A percentile compares a stretch with the other conserved stretches of the same genome.
Conservation (phyloP, 64 coral and sea anemone genomes). For the Pocillopora damicornis region DNA sequence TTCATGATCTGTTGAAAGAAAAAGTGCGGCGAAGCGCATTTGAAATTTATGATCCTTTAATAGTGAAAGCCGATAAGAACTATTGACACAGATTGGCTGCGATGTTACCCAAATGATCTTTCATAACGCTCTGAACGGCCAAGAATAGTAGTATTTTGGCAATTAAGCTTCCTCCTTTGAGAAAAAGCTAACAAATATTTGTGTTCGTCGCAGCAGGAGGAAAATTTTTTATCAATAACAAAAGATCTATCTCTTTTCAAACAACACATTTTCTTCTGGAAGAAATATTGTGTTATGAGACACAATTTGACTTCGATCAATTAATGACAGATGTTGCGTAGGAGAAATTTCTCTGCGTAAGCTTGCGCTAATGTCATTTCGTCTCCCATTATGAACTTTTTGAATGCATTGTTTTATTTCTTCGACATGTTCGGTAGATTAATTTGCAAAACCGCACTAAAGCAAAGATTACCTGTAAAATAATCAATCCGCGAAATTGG, state of each 20-base stretch:
- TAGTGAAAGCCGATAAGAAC: not conserved
- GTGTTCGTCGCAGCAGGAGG: not conserved
- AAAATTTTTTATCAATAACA: not conserved
- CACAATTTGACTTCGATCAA: conserved; percentile 25
- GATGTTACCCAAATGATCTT: not conserved
- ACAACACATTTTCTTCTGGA: not conserved
- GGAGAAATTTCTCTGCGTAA: conserved; percentile 7
- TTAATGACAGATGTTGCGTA: conserved; percentile 18
- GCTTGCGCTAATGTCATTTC: not conserved
- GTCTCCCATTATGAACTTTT: conserved; percentile 1
- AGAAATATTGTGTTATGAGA: not conserved
- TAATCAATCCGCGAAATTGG: not conserved
- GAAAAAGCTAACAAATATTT: not conserved
- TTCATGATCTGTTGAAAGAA: not conserved
- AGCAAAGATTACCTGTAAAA: not conserved
- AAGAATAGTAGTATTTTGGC: not conserved
- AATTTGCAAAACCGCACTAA: not conserved
- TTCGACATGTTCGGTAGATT: conserved; percentile 6
- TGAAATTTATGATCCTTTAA: not conserved
- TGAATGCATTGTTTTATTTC: not conserved
- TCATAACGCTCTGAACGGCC: not conserved
- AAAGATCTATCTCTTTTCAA: conserved; percentile 11
- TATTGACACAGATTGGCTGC: not conserved
- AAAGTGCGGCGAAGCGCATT: not conserved
- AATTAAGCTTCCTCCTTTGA: not conserved